Conservation (phyloP, 1,140 invertebrate species). For the Heliothis virescens region DNA sequence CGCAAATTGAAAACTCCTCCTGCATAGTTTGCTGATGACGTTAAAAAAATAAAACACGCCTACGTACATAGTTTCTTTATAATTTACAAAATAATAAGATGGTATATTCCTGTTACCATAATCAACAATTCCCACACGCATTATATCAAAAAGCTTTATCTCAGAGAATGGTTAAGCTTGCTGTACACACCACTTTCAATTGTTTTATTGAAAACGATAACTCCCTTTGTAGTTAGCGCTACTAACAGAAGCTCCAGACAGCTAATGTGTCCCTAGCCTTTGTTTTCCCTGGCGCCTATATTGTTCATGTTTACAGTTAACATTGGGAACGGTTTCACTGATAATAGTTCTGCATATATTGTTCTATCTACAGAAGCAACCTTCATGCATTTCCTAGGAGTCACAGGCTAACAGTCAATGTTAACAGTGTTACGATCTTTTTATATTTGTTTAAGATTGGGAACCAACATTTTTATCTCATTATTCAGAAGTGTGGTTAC, state of each 20-base stretch:
- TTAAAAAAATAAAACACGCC: too few relatives aligned
- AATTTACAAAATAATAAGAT: too few relatives aligned
- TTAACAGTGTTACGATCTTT: slow-evolving; percentile 9
- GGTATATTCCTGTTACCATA: too few relatives aligned
- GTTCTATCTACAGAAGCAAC: not conserved
- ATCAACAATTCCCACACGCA: too few relatives aligned
- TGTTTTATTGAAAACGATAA: slow-evolving; percentile 1
- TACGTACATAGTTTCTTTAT: too few relatives aligned
- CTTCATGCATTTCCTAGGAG: slow-evolving; percentile 14
- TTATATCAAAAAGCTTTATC: too few relatives aligned
- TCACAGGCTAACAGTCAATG: slow-evolving; percentile 4
- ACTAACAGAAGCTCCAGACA: slow-evolving; percentile 7
- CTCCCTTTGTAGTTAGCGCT: slow-evolving; percentile 12
- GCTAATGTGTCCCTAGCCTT: slow-evolving; percentile 8
- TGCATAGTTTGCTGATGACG: too few relatives aligned
- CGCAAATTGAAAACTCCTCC: too few relatives aligned
- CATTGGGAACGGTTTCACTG: slow-evolving; percentile 1
- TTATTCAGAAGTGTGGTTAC: slow-evolving; percentile 5
- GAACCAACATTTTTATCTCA: not conserved
- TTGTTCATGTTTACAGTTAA: slow-evolving; percentile 32
- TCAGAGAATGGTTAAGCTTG: too few relatives aligned
- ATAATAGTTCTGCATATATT: not conserved
- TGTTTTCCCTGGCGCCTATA: slow-evolving; percentile 20
- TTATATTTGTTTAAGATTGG: slow-evolving; percentile 1
- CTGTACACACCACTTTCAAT: not conserved